These are phyloP conservation scores for Enteromius fasciolatus DNA, from an alignment of 2,797 vertebrate species.

Conservation along the genomic window DNA sequence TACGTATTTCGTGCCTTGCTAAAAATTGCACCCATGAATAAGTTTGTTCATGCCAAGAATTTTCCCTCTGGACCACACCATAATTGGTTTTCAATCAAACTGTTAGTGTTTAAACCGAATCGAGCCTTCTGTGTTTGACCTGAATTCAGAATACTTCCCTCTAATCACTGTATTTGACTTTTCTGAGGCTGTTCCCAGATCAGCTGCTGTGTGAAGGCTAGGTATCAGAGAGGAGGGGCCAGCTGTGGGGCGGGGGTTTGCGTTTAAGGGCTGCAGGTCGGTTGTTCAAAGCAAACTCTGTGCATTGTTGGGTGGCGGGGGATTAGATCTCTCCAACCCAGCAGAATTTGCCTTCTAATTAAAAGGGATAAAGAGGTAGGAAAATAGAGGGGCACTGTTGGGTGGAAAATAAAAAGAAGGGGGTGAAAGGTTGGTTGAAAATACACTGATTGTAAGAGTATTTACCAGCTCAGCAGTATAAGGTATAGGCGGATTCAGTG, in stretches of 20 bases:
- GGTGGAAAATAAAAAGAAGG: conserved; percentile 75
- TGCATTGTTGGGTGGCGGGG: conserved; percentile 99
- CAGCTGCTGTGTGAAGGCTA: conserved; percentile 15
- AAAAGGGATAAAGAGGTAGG: conserved; percentile 98
- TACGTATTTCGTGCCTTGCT: too few species aligned
- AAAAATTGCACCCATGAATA: neutral
- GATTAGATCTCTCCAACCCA: conserved; percentile 98
- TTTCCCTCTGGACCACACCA: neutral
- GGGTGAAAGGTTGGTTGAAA: conserved; percentile 87
- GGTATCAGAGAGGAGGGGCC: conserved; percentile 26
- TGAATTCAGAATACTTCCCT: conserved; percentile 29
- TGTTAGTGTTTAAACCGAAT: conserved; percentile 21
- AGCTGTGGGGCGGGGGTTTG: conserved; percentile 66
- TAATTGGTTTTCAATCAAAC: conserved; percentile 5
- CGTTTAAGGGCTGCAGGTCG: conserved; percentile 79
- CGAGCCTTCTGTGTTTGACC: neutral
- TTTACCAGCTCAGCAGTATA: conserved; percentile 63
- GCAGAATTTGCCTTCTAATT: conserved; percentile 99
- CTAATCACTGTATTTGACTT: conserved; percentile 12
- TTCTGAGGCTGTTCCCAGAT: conserved; percentile 32
- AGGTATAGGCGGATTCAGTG: conserved; percentile 55
- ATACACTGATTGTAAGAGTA: conserved; percentile 76
- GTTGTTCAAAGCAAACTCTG: conserved; percentile 98
- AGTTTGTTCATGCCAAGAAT: neutral
- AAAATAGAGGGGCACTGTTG: conserved; percentile 82